phyloP scores from a whole-genome alignment of 1,140 invertebrate genomes.

The Batillaria attramentaria region DNA sequence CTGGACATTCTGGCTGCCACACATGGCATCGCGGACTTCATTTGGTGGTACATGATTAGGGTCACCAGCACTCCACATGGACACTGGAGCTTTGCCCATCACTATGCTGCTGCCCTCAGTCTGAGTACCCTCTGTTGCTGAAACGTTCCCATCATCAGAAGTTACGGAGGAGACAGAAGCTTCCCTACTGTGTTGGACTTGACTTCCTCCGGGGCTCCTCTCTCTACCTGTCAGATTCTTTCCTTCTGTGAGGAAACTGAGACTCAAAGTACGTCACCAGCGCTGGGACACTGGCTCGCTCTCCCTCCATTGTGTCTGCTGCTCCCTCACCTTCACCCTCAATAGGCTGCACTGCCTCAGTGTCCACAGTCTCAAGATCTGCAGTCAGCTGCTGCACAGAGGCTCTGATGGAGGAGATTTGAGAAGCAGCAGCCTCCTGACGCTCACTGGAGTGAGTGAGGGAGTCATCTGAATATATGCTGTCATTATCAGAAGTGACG shows the following conservation, averaged over 20 bases:
- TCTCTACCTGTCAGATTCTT: not conserved
- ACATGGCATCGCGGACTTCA: not conserved
- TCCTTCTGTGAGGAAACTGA: not conserved
- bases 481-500: slow-evolving; percentile 62
- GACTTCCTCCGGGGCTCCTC: not conserved
- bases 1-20: slow-evolving; percentile 3
- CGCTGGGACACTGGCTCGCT: not conserved
- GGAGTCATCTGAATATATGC: slow-evolving; percentile 62
- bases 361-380: not conserved
- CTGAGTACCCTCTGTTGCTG: slow-evolving; percentile 30
- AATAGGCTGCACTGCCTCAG: not conserved
- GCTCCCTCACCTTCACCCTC: not conserved
- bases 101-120: slow-evolving; percentile 18
- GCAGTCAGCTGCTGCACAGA: slow-evolving; percentile 35
- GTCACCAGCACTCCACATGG: slow-evolving; percentile 57
- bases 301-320: slow-evolving; percentile 4
- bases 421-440: slow-evolving; percentile 8
- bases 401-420: slow-evolving; percentile 26
- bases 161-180: not conserved
- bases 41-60: not conserved
- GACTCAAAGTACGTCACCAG: slow-evolving; percentile 21
- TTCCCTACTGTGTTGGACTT: not conserved
- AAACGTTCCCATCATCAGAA: slow-evolving; percentile 6
- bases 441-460: slow-evolving; percentile 29
- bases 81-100: slow-evolving; percentile 50